Evolutionary conservation across 2,888 invertebrate genomes (phyloP).

Genomic region (Leptopterna dolabrata): DNA sequence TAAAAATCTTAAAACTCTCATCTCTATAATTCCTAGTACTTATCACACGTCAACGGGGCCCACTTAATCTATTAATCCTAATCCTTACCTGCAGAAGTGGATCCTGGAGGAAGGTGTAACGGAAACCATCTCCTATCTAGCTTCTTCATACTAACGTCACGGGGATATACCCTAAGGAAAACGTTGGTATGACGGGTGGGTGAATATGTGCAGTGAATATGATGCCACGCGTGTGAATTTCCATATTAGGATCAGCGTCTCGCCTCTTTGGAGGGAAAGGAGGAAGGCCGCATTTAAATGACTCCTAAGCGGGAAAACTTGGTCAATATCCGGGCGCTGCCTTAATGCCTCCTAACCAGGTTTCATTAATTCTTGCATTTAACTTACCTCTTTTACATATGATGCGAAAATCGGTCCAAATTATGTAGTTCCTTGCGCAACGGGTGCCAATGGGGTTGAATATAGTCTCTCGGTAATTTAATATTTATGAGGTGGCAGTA

Average conservation of each 20-base stretch:
- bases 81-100: too few relatives aligned
- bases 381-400: slow-evolving; percentile 7
- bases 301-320: background rate
- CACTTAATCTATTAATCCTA: too few relatives aligned
- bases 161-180: background rate
- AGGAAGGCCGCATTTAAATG: background rate
- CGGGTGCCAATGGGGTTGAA: background rate
- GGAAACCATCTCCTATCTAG: background rate
- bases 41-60: too few relatives aligned
- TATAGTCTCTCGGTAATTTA: background rate
- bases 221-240: background rate
- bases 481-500: background rate
- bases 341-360: background rate
- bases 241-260: background rate
- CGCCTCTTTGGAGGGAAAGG: background rate
- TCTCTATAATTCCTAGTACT: too few relatives aligned
- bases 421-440: background rate
- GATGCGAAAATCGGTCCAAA: slow-evolving; percentile 2
- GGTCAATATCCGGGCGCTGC: background rate
- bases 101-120: too few relatives aligned
- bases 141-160: background rate
- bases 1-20: too few relatives aligned
- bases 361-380: background rate
- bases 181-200: background rate
- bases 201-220: background rate